phyloP scores from a whole-genome alignment of 2,888 invertebrate genomes.

The Ctena decussata region DNA sequence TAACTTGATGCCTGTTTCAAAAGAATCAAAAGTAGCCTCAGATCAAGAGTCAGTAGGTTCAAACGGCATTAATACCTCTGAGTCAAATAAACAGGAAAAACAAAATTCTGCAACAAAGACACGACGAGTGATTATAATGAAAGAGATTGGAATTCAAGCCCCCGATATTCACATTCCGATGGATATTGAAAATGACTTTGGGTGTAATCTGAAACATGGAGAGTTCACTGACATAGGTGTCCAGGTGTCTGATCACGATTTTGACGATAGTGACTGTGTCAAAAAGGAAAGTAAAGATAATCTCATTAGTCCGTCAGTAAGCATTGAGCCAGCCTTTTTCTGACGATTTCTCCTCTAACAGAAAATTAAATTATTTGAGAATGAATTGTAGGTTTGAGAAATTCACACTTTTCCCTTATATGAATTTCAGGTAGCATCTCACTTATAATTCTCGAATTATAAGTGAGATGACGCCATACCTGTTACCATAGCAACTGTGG shows the following conservation, averaged over 20 bases:
- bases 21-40: not conserved
- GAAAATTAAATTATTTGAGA: no score
- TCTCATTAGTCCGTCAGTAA: not conserved
- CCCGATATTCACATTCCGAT: slow-evolving; percentile 63
- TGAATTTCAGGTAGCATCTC: no score
- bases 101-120: not conserved
- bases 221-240: slow-evolving; percentile 36
- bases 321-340: not conserved
- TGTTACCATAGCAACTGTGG: no score
- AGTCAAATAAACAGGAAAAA: not conserved
- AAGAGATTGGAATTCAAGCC: slow-evolving; percentile 58
- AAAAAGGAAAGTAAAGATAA: not conserved
- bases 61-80: not conserved
- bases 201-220: slow-evolving; percentile 24
- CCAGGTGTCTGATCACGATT: slow-evolving; percentile 37
- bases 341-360: no score
- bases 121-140: slow-evolving; percentile 44
- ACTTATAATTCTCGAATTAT: no score
- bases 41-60: not conserved
- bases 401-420: no score
- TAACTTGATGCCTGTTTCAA: not conserved
- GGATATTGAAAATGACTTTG: slow-evolving; percentile 59
- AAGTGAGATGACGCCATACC: no score
- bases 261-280: not conserved
- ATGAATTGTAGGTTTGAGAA: no score